Conservation (phyloP, 2,113 vertebrate genomes). For the Myiozetetes cayanensis region DNA sequence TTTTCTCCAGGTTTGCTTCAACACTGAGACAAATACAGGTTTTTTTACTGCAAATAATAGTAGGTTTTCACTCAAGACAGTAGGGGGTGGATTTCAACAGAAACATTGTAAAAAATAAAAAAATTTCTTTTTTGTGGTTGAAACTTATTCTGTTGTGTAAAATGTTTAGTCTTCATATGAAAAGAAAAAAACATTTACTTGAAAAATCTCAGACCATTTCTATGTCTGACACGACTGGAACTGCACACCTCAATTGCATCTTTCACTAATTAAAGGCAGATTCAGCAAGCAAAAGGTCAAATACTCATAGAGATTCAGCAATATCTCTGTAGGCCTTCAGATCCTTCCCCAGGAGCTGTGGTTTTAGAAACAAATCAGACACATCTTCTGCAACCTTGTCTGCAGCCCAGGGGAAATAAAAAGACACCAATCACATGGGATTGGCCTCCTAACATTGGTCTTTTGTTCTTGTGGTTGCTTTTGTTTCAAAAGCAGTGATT, state of each 20-base stretch:
- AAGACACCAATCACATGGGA: not conserved
- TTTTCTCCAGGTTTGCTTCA: not conserved
- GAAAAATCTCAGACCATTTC: not conserved
- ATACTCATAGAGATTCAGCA: not conserved
- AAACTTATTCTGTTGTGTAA: not conserved
- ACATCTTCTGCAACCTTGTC: not conserved
- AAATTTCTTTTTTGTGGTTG: not conserved
- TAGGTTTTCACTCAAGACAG: not conserved
- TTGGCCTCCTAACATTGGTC: not conserved
- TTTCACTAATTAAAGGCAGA: not conserved
- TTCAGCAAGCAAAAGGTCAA: not conserved
- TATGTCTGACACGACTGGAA: not conserved
- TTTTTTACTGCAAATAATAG: not conserved
- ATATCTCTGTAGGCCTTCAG: not conserved
- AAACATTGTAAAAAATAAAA: not conserved
- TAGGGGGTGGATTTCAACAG: not conserved
- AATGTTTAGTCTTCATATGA: not conserved
- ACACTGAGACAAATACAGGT: accelerated
- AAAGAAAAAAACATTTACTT: not conserved
- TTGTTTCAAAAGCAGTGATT: not conserved
- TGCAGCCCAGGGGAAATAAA: not conserved
- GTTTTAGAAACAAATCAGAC: not conserved
- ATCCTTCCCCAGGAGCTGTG: not conserved
- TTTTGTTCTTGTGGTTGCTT: not conserved
- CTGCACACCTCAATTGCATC: not conserved